These are phyloP conservation scores for Amia ocellicauda DNA, from an alignment of 2,113 vertebrate genomes.

Conservation along the genomic window DNA sequence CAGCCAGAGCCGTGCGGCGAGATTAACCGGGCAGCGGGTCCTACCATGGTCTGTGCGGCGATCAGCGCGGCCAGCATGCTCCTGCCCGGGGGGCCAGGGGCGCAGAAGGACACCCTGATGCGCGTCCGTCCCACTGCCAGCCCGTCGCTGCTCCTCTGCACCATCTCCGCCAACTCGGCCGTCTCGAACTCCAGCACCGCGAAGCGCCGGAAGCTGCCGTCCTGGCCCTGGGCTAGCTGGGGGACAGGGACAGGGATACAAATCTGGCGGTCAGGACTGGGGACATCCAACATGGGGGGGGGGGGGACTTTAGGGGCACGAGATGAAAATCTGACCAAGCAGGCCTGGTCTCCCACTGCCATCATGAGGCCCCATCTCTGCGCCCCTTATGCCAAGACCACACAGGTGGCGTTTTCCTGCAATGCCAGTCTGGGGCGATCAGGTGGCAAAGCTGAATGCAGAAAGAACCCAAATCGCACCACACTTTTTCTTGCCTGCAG, in stretches of 20 bases:
- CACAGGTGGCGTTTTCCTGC: too few species aligned
- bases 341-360: too few species aligned
- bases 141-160: constrained; percentile 67
- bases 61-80: constrained; percentile 90
- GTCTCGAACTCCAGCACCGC: constrained; percentile 81
- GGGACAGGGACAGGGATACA: neutral
- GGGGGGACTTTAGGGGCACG: neutral
- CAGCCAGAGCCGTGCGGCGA: too few species aligned
- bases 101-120: constrained; percentile 85
- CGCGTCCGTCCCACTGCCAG: constrained; percentile 64
- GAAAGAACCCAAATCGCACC: too few species aligned
- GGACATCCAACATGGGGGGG: neutral
- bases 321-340: too few species aligned
- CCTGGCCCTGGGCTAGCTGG: constrained; percentile 87
- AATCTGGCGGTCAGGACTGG: neutral
- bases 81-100: constrained; percentile 83
- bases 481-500: too few species aligned
- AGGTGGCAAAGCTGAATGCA: too few species aligned
- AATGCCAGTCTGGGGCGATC: too few species aligned
- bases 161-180: constrained; percentile 72
- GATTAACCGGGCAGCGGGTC: neutral
- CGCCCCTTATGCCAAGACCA: too few species aligned
- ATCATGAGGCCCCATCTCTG: too few species aligned
- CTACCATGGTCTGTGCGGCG: constrained; percentile 86
- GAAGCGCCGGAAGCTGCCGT: constrained; percentile 83